Evolutionary conservation across 2,888 invertebrate genomes (phyloP).

Genomic region (Galerucella calmariensis): DNA sequence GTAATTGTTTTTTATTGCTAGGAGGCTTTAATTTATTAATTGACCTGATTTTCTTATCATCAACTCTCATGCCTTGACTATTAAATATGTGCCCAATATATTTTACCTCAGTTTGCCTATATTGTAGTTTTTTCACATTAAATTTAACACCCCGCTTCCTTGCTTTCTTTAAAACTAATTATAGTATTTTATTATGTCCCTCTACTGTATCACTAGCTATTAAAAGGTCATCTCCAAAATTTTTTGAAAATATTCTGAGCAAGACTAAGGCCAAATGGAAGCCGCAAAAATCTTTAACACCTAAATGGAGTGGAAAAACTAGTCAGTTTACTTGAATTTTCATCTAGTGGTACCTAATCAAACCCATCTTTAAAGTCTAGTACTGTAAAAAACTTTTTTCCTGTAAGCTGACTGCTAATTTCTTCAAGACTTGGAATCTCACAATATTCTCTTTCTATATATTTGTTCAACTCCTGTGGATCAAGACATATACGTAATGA

Average conservation of each 20-base stretch:
- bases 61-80: too few relatives aligned
- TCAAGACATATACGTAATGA: conserved; percentile 23
- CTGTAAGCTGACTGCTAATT: conserved; percentile 21
- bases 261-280: conserved; percentile 25
- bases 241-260: conserved; percentile 14
- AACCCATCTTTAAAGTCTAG: conserved; percentile 37
- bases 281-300: conserved; percentile 22
- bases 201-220: too few relatives aligned
- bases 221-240: too few relatives aligned
- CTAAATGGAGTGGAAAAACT: conserved; percentile 25
- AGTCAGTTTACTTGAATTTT: conserved; percentile 26
- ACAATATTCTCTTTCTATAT: conserved; percentile 26
- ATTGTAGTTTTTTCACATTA: too few relatives aligned
- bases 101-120: too few relatives aligned
- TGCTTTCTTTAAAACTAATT: too few relatives aligned
- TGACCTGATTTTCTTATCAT: too few relatives aligned
- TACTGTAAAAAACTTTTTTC: conserved; percentile 30
- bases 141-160: too few relatives aligned
- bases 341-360: conserved; percentile 28
- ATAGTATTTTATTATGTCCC: too few relatives aligned
- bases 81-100: too few relatives aligned
- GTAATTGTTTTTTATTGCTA: too few relatives aligned
- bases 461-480: conserved; percentile 13
- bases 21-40: too few relatives aligned
- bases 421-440: conserved; percentile 30